A percentile compares a stretch with the other conserved stretches of the same genome.
These are phyloP conservation scores for Limnephilus rhombicus DNA, from an alignment of 2,888 invertebrate species.

Conservation along the genomic window DNA sequence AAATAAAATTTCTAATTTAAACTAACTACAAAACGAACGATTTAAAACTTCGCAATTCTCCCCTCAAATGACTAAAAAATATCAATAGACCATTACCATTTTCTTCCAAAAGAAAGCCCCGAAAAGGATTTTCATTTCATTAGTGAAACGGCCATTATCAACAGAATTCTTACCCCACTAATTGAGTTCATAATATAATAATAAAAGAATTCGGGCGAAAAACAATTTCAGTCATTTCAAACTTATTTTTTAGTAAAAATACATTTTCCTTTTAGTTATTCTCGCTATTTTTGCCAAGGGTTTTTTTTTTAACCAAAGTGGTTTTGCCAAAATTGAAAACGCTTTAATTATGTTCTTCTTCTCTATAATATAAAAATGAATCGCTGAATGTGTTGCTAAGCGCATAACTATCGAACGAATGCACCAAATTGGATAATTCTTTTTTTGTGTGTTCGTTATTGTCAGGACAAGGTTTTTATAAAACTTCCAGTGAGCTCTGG, in stretches of 20 bases:
- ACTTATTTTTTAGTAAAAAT: not conserved
- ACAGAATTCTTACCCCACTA: not conserved
- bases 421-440: too few relatives aligned
- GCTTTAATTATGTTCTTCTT: too few relatives aligned
- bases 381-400: too few relatives aligned
- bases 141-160: not conserved
- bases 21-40: not conserved
- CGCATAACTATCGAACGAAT: too few relatives aligned
- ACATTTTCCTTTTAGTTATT: not conserved
- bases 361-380: too few relatives aligned
- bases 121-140: slow-evolving; percentile 1
- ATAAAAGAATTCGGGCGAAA: not conserved
- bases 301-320: not conserved
- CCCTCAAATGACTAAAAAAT: not conserved
- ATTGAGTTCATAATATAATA: not conserved
- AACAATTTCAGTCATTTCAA: not conserved
- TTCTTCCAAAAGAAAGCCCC: not conserved
- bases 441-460: too few relatives aligned
- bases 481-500: too few relatives aligned
- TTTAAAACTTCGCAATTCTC: not conserved
- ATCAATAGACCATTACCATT: not conserved
- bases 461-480: too few relatives aligned
- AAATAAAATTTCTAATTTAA: not conserved
- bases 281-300: not conserved
- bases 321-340: not conserved